Conservation (phyloP, 2,797 vertebrate species). For the Sebastes kiyomatsui region DNA sequence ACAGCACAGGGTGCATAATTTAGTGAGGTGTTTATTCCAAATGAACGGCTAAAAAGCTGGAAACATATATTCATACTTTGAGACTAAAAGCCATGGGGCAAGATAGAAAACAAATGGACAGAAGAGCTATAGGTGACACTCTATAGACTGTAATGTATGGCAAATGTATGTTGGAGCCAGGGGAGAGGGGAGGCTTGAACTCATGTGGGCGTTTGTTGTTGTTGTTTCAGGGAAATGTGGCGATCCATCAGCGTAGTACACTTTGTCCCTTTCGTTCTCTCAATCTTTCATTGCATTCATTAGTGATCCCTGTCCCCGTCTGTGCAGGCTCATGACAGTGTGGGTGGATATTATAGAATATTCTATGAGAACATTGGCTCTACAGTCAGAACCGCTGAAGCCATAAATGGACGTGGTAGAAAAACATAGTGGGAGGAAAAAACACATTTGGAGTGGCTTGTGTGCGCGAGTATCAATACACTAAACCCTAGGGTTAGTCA, state of each 20-base stretch:
- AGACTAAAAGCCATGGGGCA: not conserved
- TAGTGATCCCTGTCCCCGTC: slow-evolving; percentile 4
- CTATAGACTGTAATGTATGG: too few relatives aligned
- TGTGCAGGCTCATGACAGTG: not conserved
- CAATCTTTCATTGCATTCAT: slow-evolving; percentile 17
- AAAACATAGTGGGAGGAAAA: slow-evolving; percentile 3
- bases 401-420: not conserved
- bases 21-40: not conserved
- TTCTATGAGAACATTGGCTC: slow-evolving; percentile 19
- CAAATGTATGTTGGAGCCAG: not conserved
- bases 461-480: not conserved
- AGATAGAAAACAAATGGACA: not conserved
- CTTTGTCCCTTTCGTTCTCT: not conserved
- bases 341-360: slow-evolving; percentile 41
- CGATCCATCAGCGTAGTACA: not conserved
- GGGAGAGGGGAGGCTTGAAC: not conserved
- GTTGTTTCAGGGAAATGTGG: not conserved
- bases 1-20: not conserved
- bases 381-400: not conserved
- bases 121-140: not conserved
- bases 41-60: not conserved
- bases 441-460: slow-evolving; percentile 4
- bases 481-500: not conserved
- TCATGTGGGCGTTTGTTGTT: slow-evolving; percentile 8
- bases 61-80: not conserved